Base-by-base conservation (phyloP, 2,888 invertebrate species). In the Acrocyrtus sp. region DNA sequence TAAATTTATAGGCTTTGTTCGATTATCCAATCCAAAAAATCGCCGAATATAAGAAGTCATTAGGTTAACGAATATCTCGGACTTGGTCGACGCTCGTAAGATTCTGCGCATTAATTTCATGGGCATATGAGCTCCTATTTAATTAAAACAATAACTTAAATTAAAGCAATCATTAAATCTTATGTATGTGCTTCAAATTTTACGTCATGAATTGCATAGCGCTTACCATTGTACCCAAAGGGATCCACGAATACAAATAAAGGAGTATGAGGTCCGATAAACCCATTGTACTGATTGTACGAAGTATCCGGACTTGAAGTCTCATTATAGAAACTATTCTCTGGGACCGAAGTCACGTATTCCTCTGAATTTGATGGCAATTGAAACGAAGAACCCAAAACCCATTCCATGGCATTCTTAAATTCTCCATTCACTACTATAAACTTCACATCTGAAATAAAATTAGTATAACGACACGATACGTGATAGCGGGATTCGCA, bases 361-460 rank as follows among this genome's bases (percentile, higher is more conserved):
- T 47, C 10, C n/a, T 10, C 2, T 8, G 58, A 17, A 2, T 58
- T 17, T 3, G 10, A 22, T n/a, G 45, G 43, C 41, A 57, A 57
- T 4, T 22, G 3, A 24, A 57, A 57, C 6, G 21, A 10, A 6
- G 3, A 2, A n/a, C 43, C 41, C 22, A 57, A 24, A 17, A 57
- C 45, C 57, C 57, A 57, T 10, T 41, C 24, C 57, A 57, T 57
- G 3, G 57, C 57, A 8, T 22, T 43, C 5, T 6, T 26, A 19
- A 57, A 57, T 24, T 57, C 45, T 15, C 57, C 45, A 3, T 24
- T 10, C 4, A 57, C 45, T 15, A 57, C 45, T 45, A 57, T 57
- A 17, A 17, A 57, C 19, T 8, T 24, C 24, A 57, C 45, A 6
- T 6, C 2, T 15, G 57, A 41, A 43, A 6, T 6, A 54, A 26